Evolutionary conservation across 2,113 vertebrate species (phyloP).

Genomic region (Rhinichthys klamathensis): DNA sequence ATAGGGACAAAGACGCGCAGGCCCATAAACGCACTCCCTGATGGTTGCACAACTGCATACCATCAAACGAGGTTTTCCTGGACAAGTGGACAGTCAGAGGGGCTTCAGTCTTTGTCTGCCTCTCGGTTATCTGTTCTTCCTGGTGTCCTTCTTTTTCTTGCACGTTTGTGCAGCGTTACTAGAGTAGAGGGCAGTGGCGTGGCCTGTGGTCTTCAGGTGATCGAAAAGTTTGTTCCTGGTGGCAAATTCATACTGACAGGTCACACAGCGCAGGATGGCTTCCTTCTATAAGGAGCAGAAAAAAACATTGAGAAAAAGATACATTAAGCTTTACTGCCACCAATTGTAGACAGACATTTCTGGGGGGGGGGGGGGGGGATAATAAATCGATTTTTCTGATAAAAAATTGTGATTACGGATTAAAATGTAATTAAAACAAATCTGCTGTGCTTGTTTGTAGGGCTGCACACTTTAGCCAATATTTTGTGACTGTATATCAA

Average conservation of each 20-base stretch:
- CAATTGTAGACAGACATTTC: not conserved
- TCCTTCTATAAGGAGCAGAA: conserved; percentile 72
- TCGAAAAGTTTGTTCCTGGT: conserved; percentile 96
- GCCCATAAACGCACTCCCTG: not conserved
- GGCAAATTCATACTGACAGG: conserved; percentile 83
- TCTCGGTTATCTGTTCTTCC: conserved; percentile 79
- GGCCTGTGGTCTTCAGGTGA: conserved; percentile 89
- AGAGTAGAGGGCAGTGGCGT: conserved; percentile 77
- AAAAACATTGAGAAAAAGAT: not conserved
- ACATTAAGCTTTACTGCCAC: not conserved
- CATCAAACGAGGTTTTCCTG: not conserved
- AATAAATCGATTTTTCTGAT: too few relatives aligned
- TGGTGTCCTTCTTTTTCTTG: conserved; percentile 87
- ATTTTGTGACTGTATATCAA: not conserved
- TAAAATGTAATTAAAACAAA: not conserved
- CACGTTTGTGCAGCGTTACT: conserved; percentile 56
- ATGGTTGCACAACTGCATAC: not conserved
- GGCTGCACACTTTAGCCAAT: not conserved
- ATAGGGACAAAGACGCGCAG: not conserved
- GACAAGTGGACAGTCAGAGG: not conserved
- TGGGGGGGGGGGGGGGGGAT: too few relatives aligned
- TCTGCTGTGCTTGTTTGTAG: too few relatives aligned
- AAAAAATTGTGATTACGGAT: not conserved
- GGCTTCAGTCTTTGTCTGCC: not conserved
- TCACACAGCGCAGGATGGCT: conserved; percentile 78